phyloP scores from a whole-genome alignment of 2,113 vertebrate species.

The human (Homo sapiens) region DNA sequence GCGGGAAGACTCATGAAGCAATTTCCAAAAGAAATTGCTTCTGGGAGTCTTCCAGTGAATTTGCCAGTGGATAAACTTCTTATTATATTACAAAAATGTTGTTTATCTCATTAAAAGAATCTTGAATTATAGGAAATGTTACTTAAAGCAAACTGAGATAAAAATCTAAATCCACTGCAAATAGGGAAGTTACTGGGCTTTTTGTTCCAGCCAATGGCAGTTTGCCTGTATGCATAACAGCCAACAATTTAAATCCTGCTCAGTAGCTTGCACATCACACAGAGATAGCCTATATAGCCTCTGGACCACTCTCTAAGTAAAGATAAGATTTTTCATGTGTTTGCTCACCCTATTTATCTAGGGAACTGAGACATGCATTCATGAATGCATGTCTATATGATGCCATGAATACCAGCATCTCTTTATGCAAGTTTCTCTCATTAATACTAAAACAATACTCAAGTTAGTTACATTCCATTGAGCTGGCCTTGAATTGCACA shows the following conservation, averaged over 20 bases:
- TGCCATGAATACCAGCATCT: not conserved
- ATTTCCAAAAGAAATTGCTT: constrained; percentile 27
- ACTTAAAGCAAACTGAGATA: not conserved
- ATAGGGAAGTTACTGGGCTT: not conserved
- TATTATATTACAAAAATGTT: not conserved
- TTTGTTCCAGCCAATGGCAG: not conserved
- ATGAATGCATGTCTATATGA: not conserved
- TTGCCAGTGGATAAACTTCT: constrained; percentile 5
- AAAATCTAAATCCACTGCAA: not conserved
- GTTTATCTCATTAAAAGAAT: not conserved
- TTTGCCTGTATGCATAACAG: no score
- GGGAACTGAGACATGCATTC: not conserved
- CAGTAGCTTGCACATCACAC: not conserved
- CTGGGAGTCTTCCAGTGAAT: not conserved
- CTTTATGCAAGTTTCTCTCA: not conserved
- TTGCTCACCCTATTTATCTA: not conserved
- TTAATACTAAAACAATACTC: constrained; percentile 42
- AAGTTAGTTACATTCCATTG: constrained; percentile 10
- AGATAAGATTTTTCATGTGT: not conserved
- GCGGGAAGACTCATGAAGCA: not conserved
- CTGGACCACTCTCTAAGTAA: not conserved
- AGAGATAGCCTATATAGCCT: no score
- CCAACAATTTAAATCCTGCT: not conserved
- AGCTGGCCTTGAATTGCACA: constrained; percentile 29
- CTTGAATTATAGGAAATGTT: constrained; percentile 12